Base-by-base conservation (phyloP, 2,888 invertebrate species). In the Chironomus riparius region DNA sequence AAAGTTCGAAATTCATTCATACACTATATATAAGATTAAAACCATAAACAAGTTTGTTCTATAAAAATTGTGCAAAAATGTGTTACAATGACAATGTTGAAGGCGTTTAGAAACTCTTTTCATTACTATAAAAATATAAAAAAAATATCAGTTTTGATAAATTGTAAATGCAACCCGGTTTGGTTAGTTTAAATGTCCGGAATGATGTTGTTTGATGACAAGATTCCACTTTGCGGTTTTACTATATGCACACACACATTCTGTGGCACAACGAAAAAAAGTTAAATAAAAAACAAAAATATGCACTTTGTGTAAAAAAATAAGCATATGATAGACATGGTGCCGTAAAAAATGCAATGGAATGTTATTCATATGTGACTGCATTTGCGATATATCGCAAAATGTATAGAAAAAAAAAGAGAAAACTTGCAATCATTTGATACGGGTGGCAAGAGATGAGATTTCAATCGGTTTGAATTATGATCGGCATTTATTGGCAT, bases 361-460 rank as follows among this genome's bases (percentile, higher is more conserved):
- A 72, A 24, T 61, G 22, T 61, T 22, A 13, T n/a, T 22, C 56
- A 61, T 18, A 56, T 56, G 38, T 38, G 56, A 56, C 18, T 56
- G 56, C 56, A 56, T 56, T 56, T 56, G 38, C 38, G 38, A 38
- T 38, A 18, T 56, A 56, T 56, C 18, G 18, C 18, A 56, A 56
- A 56, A 21, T 65, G 65, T 22, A 24, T 2, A 24, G 22, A 22
- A 10, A 2, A 56, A 56, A 65, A 65, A 65, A 74, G 47, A 68
- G 74, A 74, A 74, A 74, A 74, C 74, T 74, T 47, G 65, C 38
- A 61, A 62, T 47, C 65, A 74, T 62, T 48, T 74, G 68, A 74
- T 74, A 68, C 74, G 74, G 21, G 74, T 68, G 68, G 68, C 18
- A 47, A 62, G 74, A 68, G 74, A 74, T 74, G 74, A 74, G 38